Evolutionary conservation across 1,140 invertebrate species (phyloP).

Genomic region (Drosophila nigromelanica): DNA sequence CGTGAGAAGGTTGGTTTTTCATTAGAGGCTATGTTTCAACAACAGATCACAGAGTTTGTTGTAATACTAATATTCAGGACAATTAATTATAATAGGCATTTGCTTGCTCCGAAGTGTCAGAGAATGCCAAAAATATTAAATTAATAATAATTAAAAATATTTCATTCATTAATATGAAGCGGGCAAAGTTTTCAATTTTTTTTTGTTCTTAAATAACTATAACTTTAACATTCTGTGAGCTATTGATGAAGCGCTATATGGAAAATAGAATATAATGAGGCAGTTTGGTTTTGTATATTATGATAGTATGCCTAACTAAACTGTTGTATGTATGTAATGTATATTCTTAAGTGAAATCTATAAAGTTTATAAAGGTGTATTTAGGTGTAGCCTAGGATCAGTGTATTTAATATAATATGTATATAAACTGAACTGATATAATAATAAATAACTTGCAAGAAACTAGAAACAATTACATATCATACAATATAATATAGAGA

Average conservation of each 20-base stretch:
- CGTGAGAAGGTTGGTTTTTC: slow-evolving; percentile 16
- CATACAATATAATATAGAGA: slow-evolving; percentile 49
- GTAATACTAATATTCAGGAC: too few species aligned
- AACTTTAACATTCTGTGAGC: slow-evolving; percentile 20
- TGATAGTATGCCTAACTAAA: slow-evolving; percentile 36
- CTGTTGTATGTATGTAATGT: slow-evolving; percentile 56
- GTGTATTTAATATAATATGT: slow-evolving; percentile 13
- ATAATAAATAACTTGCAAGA: slow-evolving; percentile 59
- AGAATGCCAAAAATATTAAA: too few species aligned
- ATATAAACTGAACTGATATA: slow-evolving; percentile 26
- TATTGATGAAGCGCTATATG: slow-evolving; percentile 3
- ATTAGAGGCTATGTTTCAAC: slow-evolving; percentile 20
- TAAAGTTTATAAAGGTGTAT: slow-evolving; percentile 28
- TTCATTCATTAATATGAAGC: too few species aligned
- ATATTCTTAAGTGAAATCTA: slow-evolving; percentile 21
- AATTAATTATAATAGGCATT: too few species aligned
- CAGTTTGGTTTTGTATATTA: slow-evolving; percentile 26
- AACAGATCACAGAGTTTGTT: slow-evolving; percentile 34
- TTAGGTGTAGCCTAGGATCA: slow-evolving; percentile 31
- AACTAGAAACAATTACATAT: slow-evolving; percentile 61
- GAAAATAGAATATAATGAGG: background rate
- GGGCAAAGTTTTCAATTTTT: too few species aligned
- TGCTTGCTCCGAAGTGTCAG: too few species aligned
- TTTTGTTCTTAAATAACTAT: too few species aligned
- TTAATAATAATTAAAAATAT: background rate